A percentile compares a stretch with the other conserved stretches of the same genome.
Evolutionary conservation across 2,797 vertebrate genomes (phyloP).

Genomic region (Sitta carolinensis): DNA sequence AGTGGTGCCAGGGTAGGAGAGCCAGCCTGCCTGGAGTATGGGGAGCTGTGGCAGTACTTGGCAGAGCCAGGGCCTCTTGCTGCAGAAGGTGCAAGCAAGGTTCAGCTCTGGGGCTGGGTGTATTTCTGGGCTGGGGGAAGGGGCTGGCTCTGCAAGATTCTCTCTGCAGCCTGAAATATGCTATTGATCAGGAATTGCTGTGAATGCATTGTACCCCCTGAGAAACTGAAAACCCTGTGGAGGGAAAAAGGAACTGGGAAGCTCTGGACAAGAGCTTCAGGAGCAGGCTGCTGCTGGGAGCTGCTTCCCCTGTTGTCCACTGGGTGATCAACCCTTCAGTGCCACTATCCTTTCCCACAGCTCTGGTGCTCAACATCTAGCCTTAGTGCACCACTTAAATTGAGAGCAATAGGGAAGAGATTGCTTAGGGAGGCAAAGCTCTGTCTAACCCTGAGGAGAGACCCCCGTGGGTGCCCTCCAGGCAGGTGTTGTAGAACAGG

Average conservation of each 20-base stretch:
- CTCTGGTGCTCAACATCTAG: not conserved
- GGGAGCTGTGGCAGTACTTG: not conserved
- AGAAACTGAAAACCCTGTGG: not conserved
- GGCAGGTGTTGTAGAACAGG: not conserved
- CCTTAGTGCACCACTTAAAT: not conserved
- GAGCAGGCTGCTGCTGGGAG: not conserved
- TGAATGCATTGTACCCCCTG: accelerated
- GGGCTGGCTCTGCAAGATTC: not conserved
- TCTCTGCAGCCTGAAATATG: not conserved
- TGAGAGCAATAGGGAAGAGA: not conserved
- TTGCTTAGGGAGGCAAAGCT: not conserved
- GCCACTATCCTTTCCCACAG: not conserved
- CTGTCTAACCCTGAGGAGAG: not conserved
- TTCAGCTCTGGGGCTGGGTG: not conserved
- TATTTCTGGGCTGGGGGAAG: not conserved
- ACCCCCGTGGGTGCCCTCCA: not conserved
- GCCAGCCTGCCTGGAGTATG: not conserved
- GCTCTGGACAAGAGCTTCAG: not conserved
- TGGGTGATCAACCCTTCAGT: not conserved
- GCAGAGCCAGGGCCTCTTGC: not conserved
- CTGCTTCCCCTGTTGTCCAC: not conserved
- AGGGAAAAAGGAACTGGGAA: not conserved
- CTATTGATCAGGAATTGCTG: not conserved
- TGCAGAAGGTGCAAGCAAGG: not conserved
- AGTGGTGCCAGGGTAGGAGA: not conserved